phyloP scores from a whole-genome alignment of 2,888 invertebrate species.

The Neoitamus cyanurus region DNA sequence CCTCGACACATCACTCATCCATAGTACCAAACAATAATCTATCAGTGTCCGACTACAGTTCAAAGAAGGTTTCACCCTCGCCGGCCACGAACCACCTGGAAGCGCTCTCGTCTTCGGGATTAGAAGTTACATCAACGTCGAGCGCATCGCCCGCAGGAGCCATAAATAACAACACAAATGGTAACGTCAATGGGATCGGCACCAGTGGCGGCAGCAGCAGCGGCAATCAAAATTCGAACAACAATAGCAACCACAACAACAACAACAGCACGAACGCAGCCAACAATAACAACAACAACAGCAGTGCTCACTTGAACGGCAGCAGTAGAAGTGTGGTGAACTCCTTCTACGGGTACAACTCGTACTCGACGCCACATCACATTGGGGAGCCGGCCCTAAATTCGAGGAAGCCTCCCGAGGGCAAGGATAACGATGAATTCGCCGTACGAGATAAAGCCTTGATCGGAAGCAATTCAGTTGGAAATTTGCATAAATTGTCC shows the following conservation, averaged over 20 bases:
- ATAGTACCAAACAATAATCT: slow-evolving; percentile 48
- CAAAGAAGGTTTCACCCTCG: slow-evolving; percentile 51
- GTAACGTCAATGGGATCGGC: slow-evolving; percentile 3
- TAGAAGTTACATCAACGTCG: slow-evolving; percentile 36
- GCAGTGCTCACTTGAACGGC: slow-evolving; percentile 53
- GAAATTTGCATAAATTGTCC: slow-evolving; percentile 48
- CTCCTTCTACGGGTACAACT: slow-evolving; percentile 33
- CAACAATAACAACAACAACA: slow-evolving; percentile 49
- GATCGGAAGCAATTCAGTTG: slow-evolving; percentile 32
- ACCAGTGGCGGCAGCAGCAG: neutral
- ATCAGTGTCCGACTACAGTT: slow-evolving; percentile 3
- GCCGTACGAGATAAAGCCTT: slow-evolving; percentile 68
- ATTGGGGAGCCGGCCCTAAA: slow-evolving; percentile 36
- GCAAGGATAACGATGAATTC: slow-evolving; percentile 81
- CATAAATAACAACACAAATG: slow-evolving; percentile 23
- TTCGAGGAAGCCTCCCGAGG: slow-evolving; percentile 75
- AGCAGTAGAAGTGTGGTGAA: slow-evolving; percentile 53
- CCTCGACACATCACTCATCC: slow-evolving; percentile 53
- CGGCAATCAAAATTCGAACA: slow-evolving; percentile 42
- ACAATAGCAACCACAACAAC: slow-evolving; percentile 47
- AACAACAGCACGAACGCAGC: slow-evolving; percentile 44
- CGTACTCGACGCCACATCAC: slow-evolving; percentile 20
- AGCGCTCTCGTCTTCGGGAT: slow-evolving; percentile 41
- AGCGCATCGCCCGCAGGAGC: neutral
- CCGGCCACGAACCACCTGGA: slow-evolving; percentile 50